Percentiles rank a stretch among this genome's conserved stretches.
Evolutionary conservation across 2,888 invertebrate genomes (phyloP).

Genomic region (Dione vanillae): DNA sequence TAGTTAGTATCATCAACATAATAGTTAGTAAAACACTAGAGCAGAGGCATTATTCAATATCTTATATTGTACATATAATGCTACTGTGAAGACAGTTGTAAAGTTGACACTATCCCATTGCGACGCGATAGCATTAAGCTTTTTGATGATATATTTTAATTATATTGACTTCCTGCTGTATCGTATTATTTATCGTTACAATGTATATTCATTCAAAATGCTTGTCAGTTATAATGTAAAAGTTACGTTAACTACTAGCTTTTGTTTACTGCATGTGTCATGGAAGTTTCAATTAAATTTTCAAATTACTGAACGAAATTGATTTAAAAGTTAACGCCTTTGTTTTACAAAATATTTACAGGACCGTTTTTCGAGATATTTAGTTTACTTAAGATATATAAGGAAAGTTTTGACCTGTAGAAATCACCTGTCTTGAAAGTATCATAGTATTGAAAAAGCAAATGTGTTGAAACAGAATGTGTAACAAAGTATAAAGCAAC

Average conservation of each 20-base stretch:
- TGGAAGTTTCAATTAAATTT: background rate
- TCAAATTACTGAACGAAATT: slow-evolving; percentile 7
- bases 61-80: too few relatives aligned
- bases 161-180: background rate
- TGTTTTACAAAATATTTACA: background rate
- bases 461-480: background rate
- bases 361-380: background rate
- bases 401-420: background rate
- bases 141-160: background rate
- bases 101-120: background rate
- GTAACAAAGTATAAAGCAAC: background rate
- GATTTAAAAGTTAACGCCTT: slow-evolving; percentile 7
- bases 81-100: too few relatives aligned
- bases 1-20: too few relatives aligned
- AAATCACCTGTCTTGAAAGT: background rate
- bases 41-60: too few relatives aligned
- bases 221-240: slow-evolving; percentile 6
- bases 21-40: too few relatives aligned
- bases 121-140: background rate
- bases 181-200: background rate
- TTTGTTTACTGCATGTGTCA: background rate
- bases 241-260: slow-evolving; percentile 5
- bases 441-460: too few relatives aligned
- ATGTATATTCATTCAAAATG: background rate
- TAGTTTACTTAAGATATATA: background rate